These are phyloP conservation scores for Yponomeuta plumbellus DNA, from an alignment of 2,888 invertebrate genomes.

Conservation along the genomic window DNA sequence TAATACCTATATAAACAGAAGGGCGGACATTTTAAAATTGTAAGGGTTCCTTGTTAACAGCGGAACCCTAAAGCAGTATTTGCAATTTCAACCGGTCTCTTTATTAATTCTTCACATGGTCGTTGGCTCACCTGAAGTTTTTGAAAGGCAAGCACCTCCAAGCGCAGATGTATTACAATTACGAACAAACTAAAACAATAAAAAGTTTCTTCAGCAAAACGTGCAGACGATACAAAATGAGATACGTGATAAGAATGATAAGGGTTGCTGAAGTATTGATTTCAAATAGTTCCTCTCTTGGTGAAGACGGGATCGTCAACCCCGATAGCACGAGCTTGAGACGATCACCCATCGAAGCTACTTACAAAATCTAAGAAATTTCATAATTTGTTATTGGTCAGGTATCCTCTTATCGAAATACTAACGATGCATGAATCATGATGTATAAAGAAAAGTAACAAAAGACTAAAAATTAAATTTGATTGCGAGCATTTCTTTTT, in stretches of 20 bases:
- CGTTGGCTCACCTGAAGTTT: neutral
- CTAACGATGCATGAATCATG: too few species aligned
- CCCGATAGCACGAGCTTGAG: neutral
- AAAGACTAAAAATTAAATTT: too few species aligned
- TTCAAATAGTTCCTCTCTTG: conserved; percentile 19
- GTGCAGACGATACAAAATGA: conserved; percentile 50
- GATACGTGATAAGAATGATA: conserved; percentile 65
- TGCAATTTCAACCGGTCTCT: neutral
- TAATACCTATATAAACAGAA: too few species aligned
- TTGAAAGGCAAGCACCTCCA: neutral
- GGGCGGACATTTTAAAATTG: too few species aligned
- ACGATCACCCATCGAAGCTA: neutral
- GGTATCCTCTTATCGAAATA: too few species aligned
- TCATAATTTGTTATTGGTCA: too few species aligned
- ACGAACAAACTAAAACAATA: conserved; percentile 48
- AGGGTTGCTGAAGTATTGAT: conserved; percentile 29
- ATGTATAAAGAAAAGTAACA: too few species aligned
- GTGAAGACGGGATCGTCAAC: neutral
- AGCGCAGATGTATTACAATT: conserved; percentile 42
- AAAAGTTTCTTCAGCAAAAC: conserved; percentile 56
- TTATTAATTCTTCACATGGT: neutral
- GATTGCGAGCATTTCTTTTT: too few species aligned
- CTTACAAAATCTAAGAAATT: too few species aligned
- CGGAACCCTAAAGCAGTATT: too few species aligned
- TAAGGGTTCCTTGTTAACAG: too few species aligned